Base-by-base conservation (phyloP, 2,888 invertebrate genomes). In the Epiblema foenella region DNA sequence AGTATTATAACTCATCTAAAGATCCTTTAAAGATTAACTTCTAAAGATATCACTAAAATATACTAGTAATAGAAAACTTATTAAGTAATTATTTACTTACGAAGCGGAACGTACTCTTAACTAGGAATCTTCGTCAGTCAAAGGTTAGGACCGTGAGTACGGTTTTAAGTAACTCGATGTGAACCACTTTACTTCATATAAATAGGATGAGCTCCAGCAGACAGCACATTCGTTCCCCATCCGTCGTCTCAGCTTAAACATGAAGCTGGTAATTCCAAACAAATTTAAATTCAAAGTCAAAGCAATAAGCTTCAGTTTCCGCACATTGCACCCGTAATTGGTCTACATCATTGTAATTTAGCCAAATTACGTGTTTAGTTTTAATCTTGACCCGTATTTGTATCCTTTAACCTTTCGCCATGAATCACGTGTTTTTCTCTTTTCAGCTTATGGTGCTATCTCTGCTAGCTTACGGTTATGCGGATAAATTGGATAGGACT, bases 181-280 rank as follows among this genome's bases (percentile, higher is more conserved):
- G 91, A 92, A 86, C 90, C 91, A 91, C 88, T 88, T 83, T 85
- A 77, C 84, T 84, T 83, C 84, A 89, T 92, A 93, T 93, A 93
- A 92, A 93, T 91, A 89, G 90, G 85, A 85, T 87, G 84, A 79
- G 79, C 77, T 78, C 73, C 80, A 78, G 75, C 77, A 76, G 80
- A 76, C 75, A 77, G 80, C 83, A 90, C 90, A 93, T 85, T 92
- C 87, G 76, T 81, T 82, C 78, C 81, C 79, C 85, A 87, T 87
- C 78, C 76, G 76, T 69, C 73, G 72, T 75, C 83, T 89, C 90
- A 89, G 88, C 91, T 90, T 79, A 73, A 77, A 86, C 70, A 93
- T 93, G 93, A 93, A 92, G 89, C 91, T 93, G 93, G 93, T 93
- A 91, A 86, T 77, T 75, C 0, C 24, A 62, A n/a, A 4, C 12